Evolutionary conservation across 2,113 vertebrate species (phyloP).

Genomic region (Fukomys damarensis): DNA sequence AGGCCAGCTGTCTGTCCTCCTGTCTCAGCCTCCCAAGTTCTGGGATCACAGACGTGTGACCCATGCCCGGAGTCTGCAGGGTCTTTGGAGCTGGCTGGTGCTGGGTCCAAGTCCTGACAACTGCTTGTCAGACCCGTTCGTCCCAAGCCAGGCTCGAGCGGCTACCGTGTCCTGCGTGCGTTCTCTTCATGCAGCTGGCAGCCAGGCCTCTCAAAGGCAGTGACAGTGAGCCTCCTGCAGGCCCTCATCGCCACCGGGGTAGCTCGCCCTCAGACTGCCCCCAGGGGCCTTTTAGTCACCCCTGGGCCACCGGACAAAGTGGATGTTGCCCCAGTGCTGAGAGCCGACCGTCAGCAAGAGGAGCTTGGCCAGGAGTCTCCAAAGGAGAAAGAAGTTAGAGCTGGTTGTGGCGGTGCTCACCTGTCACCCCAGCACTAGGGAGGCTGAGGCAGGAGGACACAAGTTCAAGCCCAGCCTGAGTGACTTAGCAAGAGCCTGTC

Average conservation of each 20-base stretch:
- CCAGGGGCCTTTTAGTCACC: neutral
- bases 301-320: neutral
- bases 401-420: neutral
- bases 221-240: rapidly evolving
- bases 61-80: neutral
- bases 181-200: neutral
- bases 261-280: neutral
- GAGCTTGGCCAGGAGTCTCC: conserved; percentile 10
- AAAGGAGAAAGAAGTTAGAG: neutral
- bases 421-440: neutral
- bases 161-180: neutral
- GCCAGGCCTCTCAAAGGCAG: neutral
- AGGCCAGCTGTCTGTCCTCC: neutral
- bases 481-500: neutral
- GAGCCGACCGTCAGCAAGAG: conserved; percentile 12
- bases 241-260: neutral
- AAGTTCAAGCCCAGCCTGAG: neutral
- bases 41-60: neutral
- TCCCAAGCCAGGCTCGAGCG: neutral
- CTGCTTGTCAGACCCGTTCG: neutral
- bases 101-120: neutral
- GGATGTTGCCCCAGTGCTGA: conserved; percentile 16
- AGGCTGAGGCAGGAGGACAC: neutral
- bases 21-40: neutral
- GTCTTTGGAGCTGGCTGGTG: neutral